Evolutionary conservation across 2,888 invertebrate genomes (phyloP).

Genomic region (Drosophila infuscata): DNA sequence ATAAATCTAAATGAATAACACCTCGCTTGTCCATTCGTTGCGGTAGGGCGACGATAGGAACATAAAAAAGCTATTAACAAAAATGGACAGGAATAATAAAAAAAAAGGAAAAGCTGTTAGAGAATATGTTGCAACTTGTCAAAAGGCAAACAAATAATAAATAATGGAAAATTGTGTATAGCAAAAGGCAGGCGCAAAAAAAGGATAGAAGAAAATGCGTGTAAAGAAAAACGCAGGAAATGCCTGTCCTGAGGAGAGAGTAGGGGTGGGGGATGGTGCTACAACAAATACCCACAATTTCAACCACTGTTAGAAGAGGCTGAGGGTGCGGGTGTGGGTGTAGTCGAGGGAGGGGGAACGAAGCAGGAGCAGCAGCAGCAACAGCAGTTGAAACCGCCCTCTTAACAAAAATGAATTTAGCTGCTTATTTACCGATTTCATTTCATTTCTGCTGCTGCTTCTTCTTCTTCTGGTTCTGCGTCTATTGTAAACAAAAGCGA

Average conservation of each 20-base stretch:
- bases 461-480: conserved; percentile 22
- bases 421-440: conserved; percentile 27
- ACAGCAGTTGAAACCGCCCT: conserved; percentile 55
- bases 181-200: conserved; percentile 19
- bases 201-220: conserved; percentile 50
- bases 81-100: conserved; percentile 13
- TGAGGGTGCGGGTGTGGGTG: conserved; percentile 24
- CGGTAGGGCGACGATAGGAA: conserved; percentile 59
- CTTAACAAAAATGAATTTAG: conserved; percentile 22
- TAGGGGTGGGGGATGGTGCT: conserved; percentile 27
- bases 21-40: conserved; percentile 29
- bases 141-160: conserved; percentile 49
- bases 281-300: conserved; percentile 31
- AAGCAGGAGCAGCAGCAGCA: conserved; percentile 45
- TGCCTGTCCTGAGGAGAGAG: conserved; percentile 25
- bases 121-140: conserved; percentile 57
- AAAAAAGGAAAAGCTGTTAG: conserved; percentile 16
- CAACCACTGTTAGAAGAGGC: conserved; percentile 58
- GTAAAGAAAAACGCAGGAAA: conserved; percentile 52
- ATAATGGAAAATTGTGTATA: conserved; percentile 38
- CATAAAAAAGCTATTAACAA: conserved; percentile 70
- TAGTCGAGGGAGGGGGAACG: conserved; percentile 7
- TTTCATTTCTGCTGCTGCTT: conserved; percentile 26
- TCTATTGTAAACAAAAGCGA: conserved; percentile 63
- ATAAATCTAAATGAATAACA: conserved; percentile 17